Percentiles rank a stretch among this genome's conserved stretches.
These are phyloP conservation scores for Mercenaria mercenaria DNA, from an alignment of 1,140 invertebrate genomes.

Conservation along the genomic window DNA sequence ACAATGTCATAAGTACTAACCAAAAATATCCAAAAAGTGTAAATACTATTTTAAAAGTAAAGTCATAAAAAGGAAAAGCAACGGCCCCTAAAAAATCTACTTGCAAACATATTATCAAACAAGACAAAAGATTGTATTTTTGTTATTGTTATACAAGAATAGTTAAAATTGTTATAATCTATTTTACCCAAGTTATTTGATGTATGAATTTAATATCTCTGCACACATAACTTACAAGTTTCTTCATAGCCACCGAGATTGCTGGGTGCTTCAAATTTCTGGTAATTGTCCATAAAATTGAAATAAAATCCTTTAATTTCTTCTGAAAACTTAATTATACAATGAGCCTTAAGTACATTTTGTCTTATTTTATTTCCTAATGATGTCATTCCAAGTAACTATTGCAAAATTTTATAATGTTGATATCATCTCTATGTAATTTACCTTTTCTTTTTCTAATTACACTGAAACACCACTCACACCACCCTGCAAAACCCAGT, in stretches of 20 bases:
- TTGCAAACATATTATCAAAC: too few relatives aligned
- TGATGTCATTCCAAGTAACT: neutral
- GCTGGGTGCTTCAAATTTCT: constrained; percentile 18
- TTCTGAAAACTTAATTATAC: neutral
- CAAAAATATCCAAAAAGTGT: too few relatives aligned
- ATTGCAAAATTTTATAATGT: neutral
- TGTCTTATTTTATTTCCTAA: neutral
- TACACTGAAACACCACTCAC: too few relatives aligned
- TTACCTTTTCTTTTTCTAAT: too few relatives aligned
- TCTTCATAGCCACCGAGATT: neutral
- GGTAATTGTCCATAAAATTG: constrained; percentile 12
- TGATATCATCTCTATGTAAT: too few relatives aligned
- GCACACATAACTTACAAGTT: neutral
- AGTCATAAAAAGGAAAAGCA: too few relatives aligned
- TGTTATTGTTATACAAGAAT: neutral
- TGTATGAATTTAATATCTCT: constrained; percentile 23
- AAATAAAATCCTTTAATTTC: constrained; percentile 13
- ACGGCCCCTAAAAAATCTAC: too few relatives aligned
- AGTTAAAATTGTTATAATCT: constrained; percentile 12
- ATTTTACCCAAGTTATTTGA: neutral
- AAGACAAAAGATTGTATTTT: too few relatives aligned
- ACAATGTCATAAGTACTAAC: too few relatives aligned
- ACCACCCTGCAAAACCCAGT: too few relatives aligned
- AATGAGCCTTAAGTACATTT: neutral
- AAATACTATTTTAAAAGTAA: too few relatives aligned